Evolutionary conservation across 2,888 invertebrate species (phyloP), one percentile per base, ranked within the genome.

Genomic region (Drosophila lacicola): DNA sequence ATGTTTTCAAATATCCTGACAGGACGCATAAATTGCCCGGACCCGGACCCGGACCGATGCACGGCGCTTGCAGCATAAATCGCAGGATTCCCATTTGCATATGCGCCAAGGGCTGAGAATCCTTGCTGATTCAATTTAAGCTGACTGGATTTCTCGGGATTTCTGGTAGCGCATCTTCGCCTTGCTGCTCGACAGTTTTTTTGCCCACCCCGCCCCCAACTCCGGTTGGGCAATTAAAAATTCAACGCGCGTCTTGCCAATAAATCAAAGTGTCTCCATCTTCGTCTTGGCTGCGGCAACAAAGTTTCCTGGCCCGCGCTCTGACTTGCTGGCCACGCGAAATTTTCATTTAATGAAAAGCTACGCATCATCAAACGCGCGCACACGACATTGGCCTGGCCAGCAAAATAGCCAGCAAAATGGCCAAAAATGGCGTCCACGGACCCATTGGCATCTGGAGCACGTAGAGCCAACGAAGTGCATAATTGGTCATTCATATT

Each of bases 401-500:
- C n/a, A 53, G 14, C 51, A 19, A 10, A 45, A 57, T 47, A 61
- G 61, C 41, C 58, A 37, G 37, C 49, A 19, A 58, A 69, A 64
- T 69, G 77, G 75, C 77, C 64, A 54, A 68, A 63, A 72, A 53
- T 49, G 46, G 67, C 72, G 50, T 57, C 50, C 67, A 50, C 34
- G 46, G 37, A 33, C 65, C 70, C 51, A 78, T 88, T 85, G 83
- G 81, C 78, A 86, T 53, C 73, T 83, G 53, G 51, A 68, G 74
- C 83, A 86, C 83, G 86, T 86, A 85, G 83, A 78, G 54, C 82
- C 88, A 90, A 90, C 90, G 90, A 84, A 90, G 75, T 90, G 90
- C 86, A 87, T 90, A 90, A 90, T 90, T 90, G 84, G 84, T 75
- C 90, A 89, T 90, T 88, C 81, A 84, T 84, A 84, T 88, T 86